These are phyloP conservation scores for Meleagris gallopavo DNA, from an alignment of 2,113 vertebrate species.

Conservation along the genomic window DNA sequence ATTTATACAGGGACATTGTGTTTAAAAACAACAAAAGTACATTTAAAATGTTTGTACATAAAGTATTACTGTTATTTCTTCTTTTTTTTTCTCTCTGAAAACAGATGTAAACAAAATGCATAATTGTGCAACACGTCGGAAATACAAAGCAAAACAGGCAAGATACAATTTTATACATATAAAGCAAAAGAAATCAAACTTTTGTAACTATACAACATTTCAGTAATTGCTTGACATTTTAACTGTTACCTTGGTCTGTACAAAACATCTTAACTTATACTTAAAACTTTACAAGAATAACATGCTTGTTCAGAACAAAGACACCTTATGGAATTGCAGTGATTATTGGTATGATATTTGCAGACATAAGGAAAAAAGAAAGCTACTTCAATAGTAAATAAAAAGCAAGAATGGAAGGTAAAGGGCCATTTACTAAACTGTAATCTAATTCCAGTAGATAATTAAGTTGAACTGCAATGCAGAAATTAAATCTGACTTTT, in stretches of 20 bases:
- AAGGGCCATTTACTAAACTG: constrained; percentile 43
- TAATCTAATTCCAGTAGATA: constrained; percentile 59
- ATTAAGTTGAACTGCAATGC: constrained; percentile 43
- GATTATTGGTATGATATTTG: constrained; percentile 61
- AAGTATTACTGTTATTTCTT: constrained; percentile 85
- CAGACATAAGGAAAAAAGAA: constrained; percentile 46
- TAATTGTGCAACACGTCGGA: constrained; percentile 89
- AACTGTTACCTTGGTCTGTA: constrained; percentile 85
- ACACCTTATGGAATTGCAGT: constrained; percentile 76
- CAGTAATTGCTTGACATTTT: constrained; percentile 82
- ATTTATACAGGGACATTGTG: constrained; percentile 93
- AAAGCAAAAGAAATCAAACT: constrained; percentile 81
- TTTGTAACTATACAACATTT: constrained; percentile 84
- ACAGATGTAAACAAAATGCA: constrained; percentile 89
- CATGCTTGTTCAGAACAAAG: constrained; percentile 84
- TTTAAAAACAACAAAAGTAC: constrained; percentile 96
- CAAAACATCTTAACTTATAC: constrained; percentile 82
- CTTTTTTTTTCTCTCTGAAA: constrained; percentile 83
- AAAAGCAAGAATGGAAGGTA: constrained; percentile 64
- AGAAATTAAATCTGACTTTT: constrained; percentile 63
- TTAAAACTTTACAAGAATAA: constrained; percentile 82
- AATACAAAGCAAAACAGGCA: constrained; percentile 89
- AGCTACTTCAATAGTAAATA: constrained; percentile 48
- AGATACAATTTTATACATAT: constrained; percentile 85
- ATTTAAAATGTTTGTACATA: constrained; percentile 92